Percentiles rank a stretch among this genome's conserved stretches.
Evolutionary conservation across 2,888 invertebrate species (phyloP).

Genomic region (Linnaemya tessellans): DNA sequence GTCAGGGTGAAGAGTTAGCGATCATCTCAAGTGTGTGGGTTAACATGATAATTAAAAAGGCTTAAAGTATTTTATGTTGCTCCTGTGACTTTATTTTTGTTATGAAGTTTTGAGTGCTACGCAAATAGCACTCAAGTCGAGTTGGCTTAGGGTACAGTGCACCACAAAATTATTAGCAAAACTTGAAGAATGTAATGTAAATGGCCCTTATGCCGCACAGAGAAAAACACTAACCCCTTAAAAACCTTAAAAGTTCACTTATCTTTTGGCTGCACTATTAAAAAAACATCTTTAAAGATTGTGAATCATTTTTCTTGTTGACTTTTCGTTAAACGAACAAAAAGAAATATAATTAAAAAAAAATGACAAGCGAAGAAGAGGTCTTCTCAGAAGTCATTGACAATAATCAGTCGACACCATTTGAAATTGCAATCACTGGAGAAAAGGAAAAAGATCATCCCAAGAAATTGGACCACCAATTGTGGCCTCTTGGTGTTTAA

Average conservation of each 20-base stretch:
- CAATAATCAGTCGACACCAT: slow-evolving; percentile 71
- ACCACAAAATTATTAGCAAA: not conserved
- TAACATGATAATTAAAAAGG: slow-evolving; percentile 73
- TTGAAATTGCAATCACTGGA: slow-evolving; percentile 53
- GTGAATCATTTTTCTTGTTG: slow-evolving; percentile 66
- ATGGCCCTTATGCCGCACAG: not conserved
- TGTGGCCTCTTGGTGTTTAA: slow-evolving; percentile 27
- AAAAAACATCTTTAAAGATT: slow-evolving; percentile 54
- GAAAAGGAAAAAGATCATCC: not conserved
- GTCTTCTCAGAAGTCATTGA: slow-evolving; percentile 70
- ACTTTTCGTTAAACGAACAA: slow-evolving; percentile 43
- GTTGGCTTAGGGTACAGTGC: not conserved
- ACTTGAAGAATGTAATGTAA: not conserved
- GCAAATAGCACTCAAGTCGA: slow-evolving; percentile 21
- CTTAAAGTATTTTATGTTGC: slow-evolving; percentile 48
- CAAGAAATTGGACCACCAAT: slow-evolving; percentile 67
- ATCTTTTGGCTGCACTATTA: slow-evolving; percentile 23
- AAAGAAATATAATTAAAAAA: too few relatives aligned
- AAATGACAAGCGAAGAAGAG: slow-evolving; percentile 57
- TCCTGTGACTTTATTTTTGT: not conserved
- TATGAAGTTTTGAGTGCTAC: slow-evolving; percentile 10
- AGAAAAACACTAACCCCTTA: too few relatives aligned
- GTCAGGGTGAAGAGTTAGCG: slow-evolving; percentile 42
- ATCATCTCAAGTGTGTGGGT: slow-evolving; percentile 55
- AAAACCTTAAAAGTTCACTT: slow-evolving; percentile 13